phyloP scores from a whole-genome alignment of 2,113 vertebrate genomes.

The Crotophaga sulcirostris region DNA sequence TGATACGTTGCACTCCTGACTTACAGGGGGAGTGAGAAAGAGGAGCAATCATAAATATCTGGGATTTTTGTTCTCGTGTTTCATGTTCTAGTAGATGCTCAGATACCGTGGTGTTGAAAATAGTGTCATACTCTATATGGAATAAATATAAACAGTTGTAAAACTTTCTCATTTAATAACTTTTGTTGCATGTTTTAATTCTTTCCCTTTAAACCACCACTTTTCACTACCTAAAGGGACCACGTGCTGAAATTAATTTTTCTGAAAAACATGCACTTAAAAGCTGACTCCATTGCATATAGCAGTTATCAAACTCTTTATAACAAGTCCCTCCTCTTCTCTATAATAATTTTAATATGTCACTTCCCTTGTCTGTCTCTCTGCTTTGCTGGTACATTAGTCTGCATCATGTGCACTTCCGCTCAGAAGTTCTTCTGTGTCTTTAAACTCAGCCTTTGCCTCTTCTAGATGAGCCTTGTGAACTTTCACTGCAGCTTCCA shows the following conservation, averaged over 20 bases:
- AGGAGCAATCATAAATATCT: background rate
- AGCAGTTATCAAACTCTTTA: background rate
- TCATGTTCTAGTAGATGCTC: background rate
- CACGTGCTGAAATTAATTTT: background rate
- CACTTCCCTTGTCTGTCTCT: background rate
- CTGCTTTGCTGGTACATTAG: background rate
- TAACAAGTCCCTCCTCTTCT: background rate
- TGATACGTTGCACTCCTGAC: background rate
- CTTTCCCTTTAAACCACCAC: background rate
- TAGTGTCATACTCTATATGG: background rate
- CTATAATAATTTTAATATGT: background rate
- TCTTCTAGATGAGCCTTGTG: background rate
- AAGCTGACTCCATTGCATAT: background rate
- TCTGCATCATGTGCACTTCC: background rate
- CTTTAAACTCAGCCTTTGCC: background rate
- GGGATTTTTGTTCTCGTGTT: background rate
- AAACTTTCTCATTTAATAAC: background rate
- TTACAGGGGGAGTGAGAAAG: background rate
- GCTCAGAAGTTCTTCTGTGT: background rate
- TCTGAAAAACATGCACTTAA: background rate
- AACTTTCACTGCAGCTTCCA: background rate
- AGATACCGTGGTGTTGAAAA: background rate
- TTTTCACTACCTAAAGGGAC: background rate
- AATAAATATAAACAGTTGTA: background rate
- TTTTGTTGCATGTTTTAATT: background rate